Percentiles rank a stretch among this genome's conserved stretches.
These are phyloP conservation scores for Troides oblongomaculatus DNA, from an alignment of 2,888 invertebrate genomes.

Conservation along the genomic window DNA sequence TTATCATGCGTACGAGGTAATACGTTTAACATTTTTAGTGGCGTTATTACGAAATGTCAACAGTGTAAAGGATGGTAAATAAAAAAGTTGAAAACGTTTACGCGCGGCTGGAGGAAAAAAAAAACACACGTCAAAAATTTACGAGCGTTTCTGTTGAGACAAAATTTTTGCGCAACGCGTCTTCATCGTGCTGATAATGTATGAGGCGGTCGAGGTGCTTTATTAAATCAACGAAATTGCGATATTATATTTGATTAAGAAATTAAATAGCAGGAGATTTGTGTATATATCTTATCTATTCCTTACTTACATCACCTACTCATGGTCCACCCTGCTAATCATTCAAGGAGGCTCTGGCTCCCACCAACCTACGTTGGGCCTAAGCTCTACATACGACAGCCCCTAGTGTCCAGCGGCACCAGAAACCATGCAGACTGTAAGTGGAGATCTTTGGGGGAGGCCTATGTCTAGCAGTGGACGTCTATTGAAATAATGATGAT, in stretches of 20 bases:
- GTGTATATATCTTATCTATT: no score
- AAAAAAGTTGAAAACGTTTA: constrained; percentile 2
- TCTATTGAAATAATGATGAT: no score
- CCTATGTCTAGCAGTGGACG: no score
- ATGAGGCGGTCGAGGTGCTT: constrained; percentile 1
- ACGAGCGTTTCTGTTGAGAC: neutral
- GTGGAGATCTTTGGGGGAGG: no score
- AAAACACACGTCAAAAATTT: neutral
- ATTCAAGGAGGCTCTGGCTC: no score
- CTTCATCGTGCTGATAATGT: constrained; percentile 19
- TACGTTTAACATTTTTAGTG: constrained; percentile 18
- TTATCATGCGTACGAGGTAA: neutral
- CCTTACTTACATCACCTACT: no score
- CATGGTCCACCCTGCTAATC: no score
- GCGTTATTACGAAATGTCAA: constrained; percentile 13
- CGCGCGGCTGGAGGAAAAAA: neutral
- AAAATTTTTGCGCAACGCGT: constrained; percentile 16
- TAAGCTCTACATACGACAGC: no score
- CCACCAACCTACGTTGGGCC: no score
- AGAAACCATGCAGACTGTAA: no score
- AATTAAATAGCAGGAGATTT: no score
- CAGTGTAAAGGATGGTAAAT: constrained; percentile 3
- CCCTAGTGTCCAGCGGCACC: no score
- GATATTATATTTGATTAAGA: constrained; percentile 23
- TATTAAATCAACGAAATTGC: constrained; percentile 18